phyloP scores from a whole-genome alignment of 2,888 invertebrate species.

The Cephus sareptanus region DNA sequence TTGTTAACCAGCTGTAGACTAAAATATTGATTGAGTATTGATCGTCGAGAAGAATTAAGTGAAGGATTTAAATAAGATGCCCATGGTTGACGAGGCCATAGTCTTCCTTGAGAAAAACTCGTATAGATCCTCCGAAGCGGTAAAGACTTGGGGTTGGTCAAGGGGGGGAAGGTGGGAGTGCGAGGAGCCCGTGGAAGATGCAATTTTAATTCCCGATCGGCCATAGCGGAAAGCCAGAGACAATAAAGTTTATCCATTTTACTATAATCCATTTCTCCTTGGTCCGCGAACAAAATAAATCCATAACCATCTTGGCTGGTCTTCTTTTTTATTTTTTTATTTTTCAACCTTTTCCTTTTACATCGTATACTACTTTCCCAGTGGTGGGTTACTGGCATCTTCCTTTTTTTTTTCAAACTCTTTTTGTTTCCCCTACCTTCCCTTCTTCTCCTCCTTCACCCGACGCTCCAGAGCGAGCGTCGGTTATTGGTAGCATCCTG shows the following conservation, averaged over 20 bases:
- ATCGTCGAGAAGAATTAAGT: too few species aligned
- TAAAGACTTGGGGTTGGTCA: too few species aligned
- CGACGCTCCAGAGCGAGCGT: conserved; percentile 15
- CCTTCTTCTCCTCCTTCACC: conserved; percentile 13
- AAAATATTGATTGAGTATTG: too few species aligned
- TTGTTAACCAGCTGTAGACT: fast-evolving
- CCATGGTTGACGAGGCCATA: too few species aligned
- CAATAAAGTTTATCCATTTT: conserved; percentile 34
- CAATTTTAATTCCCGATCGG: conserved; percentile 14
- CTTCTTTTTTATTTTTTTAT: conserved; percentile 21
- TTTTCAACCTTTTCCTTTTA: conserved; percentile 18
- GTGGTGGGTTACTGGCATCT: too few species aligned
- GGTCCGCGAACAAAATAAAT: conserved; percentile 43
- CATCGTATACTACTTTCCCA: neutral
- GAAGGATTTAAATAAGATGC: too few species aligned
- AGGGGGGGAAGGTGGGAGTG: too few species aligned
- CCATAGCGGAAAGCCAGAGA: conserved; percentile 1
- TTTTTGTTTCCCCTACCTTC: conserved; percentile 18
- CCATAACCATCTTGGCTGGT: conserved; percentile 32
- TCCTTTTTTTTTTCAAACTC: too few species aligned
- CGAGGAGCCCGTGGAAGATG: too few species aligned
- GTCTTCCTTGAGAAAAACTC: too few species aligned
- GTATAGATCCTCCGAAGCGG: too few species aligned
- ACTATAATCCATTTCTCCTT: conserved; percentile 43
- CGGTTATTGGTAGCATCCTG: conserved; percentile 47